Base-by-base conservation (phyloP, 2,888 invertebrate genomes). In the Villa cingulata region DNA sequence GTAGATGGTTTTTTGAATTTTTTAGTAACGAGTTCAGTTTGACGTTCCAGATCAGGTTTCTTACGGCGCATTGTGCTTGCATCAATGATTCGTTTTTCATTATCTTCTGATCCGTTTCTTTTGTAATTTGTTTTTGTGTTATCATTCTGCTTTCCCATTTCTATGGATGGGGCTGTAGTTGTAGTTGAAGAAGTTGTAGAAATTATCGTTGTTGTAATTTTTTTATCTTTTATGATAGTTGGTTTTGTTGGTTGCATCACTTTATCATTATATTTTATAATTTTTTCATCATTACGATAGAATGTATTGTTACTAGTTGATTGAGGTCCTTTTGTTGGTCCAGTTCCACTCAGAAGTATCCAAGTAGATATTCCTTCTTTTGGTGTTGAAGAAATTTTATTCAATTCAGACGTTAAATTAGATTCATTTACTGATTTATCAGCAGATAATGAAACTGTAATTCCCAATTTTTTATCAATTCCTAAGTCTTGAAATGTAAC, bases 321-420 rank as follows among this genome's bases (percentile, higher is more conserved):
- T 37, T 43, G 37, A 38, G 65, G 63, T 3, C 64, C 62, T 27
- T 74, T 72, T 0, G 70, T 71, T 15, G 67, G 63, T 3, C 62
- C 62, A 17, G 71, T 72, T 10, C 75, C 74, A 57, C 81, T 83
- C 17, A 86, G 62, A 17, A 84, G 70, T 51, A 85, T 79, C 86
- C 85, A 86, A 1, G 86, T 85, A 1, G 84, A 85, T 51, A 85
- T 72, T 1, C 83, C 83, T 59, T 77, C 78, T 46, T 74, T 75
- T 20, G 74, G 74, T 42, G 73, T 83, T 48, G 72, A 78, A 48
- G 71, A 69, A 43, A 55, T 59, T 41, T 50, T 43, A 37, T 44
- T 37, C 4, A 32, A 27, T 58, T 72, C 73, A 10, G 56, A 57
- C 16, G 47, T 43, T 16, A 43, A 15, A 37, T 44, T 46, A 23